phyloP scores from a whole-genome alignment of 1,140 invertebrate species.

The Drosophila simulans region DNA sequence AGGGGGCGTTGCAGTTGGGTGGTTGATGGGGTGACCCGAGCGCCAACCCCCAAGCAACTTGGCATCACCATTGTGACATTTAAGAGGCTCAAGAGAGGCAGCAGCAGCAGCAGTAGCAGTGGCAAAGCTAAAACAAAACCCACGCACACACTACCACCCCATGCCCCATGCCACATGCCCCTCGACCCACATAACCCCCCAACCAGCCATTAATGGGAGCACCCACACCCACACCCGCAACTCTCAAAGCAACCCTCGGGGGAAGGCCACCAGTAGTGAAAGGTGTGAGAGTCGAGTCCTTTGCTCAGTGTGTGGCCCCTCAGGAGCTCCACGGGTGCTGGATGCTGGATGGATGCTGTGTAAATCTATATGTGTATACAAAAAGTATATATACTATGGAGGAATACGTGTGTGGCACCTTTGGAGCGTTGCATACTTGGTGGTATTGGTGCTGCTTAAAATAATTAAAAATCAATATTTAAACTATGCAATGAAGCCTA shows the following conservation, averaged over 20 bases:
- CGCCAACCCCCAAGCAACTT: conserved; percentile 63
- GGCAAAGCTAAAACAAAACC: conserved; percentile 73
- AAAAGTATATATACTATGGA: conserved; percentile 1
- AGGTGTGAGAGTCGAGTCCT: conserved; percentile 67
- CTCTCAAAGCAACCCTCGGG: conserved; percentile 70
- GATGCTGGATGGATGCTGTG: conserved; percentile 32
- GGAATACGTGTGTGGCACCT: conserved; percentile 26
- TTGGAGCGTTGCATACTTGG: conserved; percentile 69
- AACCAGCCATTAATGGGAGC: neutral
- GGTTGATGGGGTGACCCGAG: conserved; percentile 29
- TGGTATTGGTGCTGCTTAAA: conserved; percentile 73
- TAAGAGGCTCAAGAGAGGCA: conserved; percentile 74
- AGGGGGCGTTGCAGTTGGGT: neutral
- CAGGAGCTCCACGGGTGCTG: conserved; percentile 35
- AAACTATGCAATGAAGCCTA: conserved; percentile 58
- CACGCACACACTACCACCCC: conserved; percentile 18
- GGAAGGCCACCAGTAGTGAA: conserved; percentile 31
- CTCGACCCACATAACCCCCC: conserved; percentile 8
- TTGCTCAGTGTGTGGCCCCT: conserved; percentile 59
- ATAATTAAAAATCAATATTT: conserved; percentile 84
- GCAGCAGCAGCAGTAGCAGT: conserved; percentile 26
- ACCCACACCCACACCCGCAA: conserved; percentile 28
- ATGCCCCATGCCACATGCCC: neutral
- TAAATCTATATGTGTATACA: conserved; percentile 20
- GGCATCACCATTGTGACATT: conserved; percentile 77